Base-by-base conservation (phyloP, 2,888 invertebrate genomes). In the Ennomos quercinarius region DNA sequence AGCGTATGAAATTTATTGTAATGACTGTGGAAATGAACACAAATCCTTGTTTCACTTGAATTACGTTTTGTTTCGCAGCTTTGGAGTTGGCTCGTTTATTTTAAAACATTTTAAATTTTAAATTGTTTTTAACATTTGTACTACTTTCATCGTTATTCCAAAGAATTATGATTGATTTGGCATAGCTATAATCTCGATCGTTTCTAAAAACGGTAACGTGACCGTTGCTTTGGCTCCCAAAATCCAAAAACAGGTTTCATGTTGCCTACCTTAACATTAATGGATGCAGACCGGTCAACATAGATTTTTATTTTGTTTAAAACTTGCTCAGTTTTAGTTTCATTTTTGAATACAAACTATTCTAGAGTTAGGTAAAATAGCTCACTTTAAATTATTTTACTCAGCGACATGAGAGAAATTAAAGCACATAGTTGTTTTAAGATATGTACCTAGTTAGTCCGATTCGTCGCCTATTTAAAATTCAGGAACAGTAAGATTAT, bases 1-100 rank as follows among this genome's bases (percentile, higher is more conserved):
- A 79, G 75, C 75, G 67, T 71, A 72, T 73, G 71, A 78, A 81
- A 84, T 85, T 79, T 84, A 83, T 82, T 78, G 73, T 74, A 81
- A 80, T 79, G 73, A 73, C 76, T 72, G 57, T 63, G 66, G 49
- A 74, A 80, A 76, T 74, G 64, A 73, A 76, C 71, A 70, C 65
- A 64, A 66, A 71, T 63, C 67, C 60, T 64, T 76, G 64, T 74
- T 74, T 73, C 73, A 73, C 64, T 67, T 68, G 58, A 45, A 42
- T 59, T 51, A 38, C 42, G 53, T 49, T 58, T 70, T 38, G 48
- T 47, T 55, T 37, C 8, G 42, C 37, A 9, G 13, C 38, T 51
- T 38, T 56, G 10, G 46, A 36, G 34, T 10, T 34, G 27, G 27
- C 27, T 27, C 27, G 10, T 47, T 37, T 35, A 54, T 50, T 35